These are phyloP conservation scores for cattle (Bos taurus) DNA, from an alignment of 2,113 vertebrate species.

Conservation along the genomic window DNA sequence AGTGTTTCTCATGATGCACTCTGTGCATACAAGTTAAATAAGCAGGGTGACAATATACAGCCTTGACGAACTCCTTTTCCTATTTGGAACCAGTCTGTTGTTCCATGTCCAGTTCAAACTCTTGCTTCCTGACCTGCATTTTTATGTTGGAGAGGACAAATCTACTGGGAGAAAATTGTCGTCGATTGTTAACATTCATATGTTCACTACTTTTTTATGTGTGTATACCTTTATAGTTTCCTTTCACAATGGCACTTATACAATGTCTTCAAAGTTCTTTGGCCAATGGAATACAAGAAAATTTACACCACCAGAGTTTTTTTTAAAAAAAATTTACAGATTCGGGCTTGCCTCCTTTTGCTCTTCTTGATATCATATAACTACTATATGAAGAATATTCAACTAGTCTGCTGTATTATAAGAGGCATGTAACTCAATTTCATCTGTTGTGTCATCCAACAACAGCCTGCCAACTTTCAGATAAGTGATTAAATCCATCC, in stretches of 20 bases:
- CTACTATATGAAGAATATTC: background rate
- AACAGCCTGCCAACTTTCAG: background rate
- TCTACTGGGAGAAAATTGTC: background rate
- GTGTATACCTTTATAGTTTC: background rate
- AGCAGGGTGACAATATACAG: no score
- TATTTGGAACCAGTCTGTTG: no score
- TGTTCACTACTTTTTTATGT: background rate
- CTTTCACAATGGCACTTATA: background rate
- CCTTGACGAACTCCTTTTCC: no score
- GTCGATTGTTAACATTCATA: background rate
- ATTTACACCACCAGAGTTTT: background rate
- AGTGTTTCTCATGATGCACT: no score
- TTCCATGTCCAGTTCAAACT: no score
- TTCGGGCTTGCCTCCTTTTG: background rate
- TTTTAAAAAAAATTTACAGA: background rate
- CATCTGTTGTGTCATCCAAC: background rate
- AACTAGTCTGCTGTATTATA: background rate
- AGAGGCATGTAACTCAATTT: background rate
- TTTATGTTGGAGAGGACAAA: background rate
- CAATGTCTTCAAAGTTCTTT: background rate
- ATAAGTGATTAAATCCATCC: background rate
- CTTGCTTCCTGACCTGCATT: no score
- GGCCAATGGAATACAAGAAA: background rate
- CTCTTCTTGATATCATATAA: background rate
- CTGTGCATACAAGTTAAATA: no score